These are phyloP conservation scores for Peucedramus taeniatus DNA, from an alignment of 2,113 vertebrate genomes.

Conservation along the genomic window DNA sequence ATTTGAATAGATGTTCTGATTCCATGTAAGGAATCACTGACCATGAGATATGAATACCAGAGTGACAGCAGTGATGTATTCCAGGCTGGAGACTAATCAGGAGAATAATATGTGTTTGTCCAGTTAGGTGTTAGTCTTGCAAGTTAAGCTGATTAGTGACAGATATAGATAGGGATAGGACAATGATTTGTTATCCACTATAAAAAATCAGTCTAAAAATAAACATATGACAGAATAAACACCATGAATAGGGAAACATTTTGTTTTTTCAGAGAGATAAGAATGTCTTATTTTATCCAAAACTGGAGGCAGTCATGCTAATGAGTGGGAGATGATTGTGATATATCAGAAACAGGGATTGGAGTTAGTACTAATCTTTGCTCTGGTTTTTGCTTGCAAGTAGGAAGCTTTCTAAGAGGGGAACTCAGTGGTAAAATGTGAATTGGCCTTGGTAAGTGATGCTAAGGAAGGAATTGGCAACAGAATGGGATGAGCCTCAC, in stretches of 20 bases:
- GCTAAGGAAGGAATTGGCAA: not conserved
- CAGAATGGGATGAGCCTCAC: constrained; percentile 10
- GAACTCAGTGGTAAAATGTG: not conserved
- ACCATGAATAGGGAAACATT: not conserved
- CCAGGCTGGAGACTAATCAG: not conserved
- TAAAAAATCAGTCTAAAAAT: not conserved
- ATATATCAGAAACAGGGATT: not conserved
- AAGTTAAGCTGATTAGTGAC: not conserved
- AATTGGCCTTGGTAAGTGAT: not conserved
- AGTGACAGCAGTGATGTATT: not conserved
- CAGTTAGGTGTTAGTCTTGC: not conserved
- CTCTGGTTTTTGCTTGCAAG: not conserved
- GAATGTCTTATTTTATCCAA: not conserved
- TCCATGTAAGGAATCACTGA: not conserved
- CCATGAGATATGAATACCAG: not conserved
- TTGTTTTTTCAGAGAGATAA: not conserved
- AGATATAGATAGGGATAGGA: not conserved
- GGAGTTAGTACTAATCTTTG: not conserved
- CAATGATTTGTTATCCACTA: not conserved
- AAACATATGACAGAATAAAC: not conserved
- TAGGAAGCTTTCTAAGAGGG: not conserved
- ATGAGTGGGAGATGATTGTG: not conserved
- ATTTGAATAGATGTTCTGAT: not conserved
- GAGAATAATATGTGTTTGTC: not conserved
- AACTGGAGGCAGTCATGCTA: not conserved